Evolutionary conservation across 92 coral and sea anemone genomes (phyloP).

Genomic region (Umimayanthus kanabou): DNA sequence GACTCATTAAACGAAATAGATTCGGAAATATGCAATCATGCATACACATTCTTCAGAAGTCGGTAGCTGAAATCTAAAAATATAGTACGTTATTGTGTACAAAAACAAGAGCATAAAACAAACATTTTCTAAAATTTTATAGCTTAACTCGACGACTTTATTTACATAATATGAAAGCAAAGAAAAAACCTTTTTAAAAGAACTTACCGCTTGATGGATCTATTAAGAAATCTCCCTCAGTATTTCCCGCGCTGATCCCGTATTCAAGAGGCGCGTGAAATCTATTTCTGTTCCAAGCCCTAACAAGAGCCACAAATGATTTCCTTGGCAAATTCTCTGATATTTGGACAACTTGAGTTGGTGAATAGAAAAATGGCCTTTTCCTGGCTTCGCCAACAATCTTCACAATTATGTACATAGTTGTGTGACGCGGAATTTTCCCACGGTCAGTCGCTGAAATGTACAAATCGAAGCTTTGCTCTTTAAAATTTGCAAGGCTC

Average conservation of each 20-base stretch:
- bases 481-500: slow-evolving; percentile 59
- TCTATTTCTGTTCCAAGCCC: slow-evolving; percentile 55
- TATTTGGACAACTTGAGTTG: slow-evolving; percentile 53
- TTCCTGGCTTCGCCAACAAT: slow-evolving; percentile 55
- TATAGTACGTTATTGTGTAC: not conserved
- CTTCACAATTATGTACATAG: slow-evolving; percentile 59
- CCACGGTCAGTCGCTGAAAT: slow-evolving; percentile 83
- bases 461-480: slow-evolving; percentile 66
- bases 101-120: not conserved
- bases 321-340: slow-evolving; percentile 75
- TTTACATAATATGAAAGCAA: slow-evolving; percentile 4
- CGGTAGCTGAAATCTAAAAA: not conserved
- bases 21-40: no score
- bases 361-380: slow-evolving; percentile 67
- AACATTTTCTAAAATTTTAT: not conserved
- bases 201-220: slow-evolving; percentile 80
- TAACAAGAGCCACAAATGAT: slow-evolving; percentile 77
- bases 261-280: slow-evolving; percentile 43
- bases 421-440: slow-evolving; percentile 67
- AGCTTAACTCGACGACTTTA: not conserved
- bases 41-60: not conserved
- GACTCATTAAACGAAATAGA: no score
- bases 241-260: slow-evolving; percentile 67
- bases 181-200: not conserved
- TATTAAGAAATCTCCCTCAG: slow-evolving; percentile 63